A percentile compares a stretch with the other conserved stretches of the same genome.
Conservation (phyloP, 2,113 vertebrate species). For the Uria lomvia region DNA sequence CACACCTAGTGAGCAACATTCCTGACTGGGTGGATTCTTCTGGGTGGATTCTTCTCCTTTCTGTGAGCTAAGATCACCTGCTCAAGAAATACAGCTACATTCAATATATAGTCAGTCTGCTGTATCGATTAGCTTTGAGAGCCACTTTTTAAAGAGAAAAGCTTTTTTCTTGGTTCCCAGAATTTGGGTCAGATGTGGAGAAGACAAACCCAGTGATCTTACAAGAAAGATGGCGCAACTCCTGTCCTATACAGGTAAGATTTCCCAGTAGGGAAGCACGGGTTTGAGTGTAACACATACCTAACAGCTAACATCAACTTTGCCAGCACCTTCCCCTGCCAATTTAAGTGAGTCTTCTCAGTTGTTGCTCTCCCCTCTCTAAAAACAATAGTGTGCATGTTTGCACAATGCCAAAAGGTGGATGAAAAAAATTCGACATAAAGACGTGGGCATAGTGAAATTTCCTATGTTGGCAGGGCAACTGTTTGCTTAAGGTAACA, state of each 20-base stretch:
- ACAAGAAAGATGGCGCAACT: background rate
- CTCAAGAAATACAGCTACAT: background rate
- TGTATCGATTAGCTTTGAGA: background rate
- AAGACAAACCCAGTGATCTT: background rate
- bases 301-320: background rate
- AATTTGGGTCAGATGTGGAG: background rate
- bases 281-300: background rate
- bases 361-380: background rate
- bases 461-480: background rate
- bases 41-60: background rate
- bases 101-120: background rate
- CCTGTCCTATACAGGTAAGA: background rate
- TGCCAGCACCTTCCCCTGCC: background rate
- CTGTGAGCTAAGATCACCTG: background rate
- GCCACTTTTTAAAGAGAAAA: background rate
- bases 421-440: background rate
- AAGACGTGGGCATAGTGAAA: background rate
- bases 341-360: background rate
- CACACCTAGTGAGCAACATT: constrained; percentile 23
- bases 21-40: background rate
- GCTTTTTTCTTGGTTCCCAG: background rate
- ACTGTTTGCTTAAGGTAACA: background rate
- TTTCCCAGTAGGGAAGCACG: background rate
- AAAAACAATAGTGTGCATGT: background rate
- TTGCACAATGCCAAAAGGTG: background rate